Evolutionary conservation across 2,113 vertebrate genomes (phyloP).

Genomic region (Monarcha castaneiventris): DNA sequence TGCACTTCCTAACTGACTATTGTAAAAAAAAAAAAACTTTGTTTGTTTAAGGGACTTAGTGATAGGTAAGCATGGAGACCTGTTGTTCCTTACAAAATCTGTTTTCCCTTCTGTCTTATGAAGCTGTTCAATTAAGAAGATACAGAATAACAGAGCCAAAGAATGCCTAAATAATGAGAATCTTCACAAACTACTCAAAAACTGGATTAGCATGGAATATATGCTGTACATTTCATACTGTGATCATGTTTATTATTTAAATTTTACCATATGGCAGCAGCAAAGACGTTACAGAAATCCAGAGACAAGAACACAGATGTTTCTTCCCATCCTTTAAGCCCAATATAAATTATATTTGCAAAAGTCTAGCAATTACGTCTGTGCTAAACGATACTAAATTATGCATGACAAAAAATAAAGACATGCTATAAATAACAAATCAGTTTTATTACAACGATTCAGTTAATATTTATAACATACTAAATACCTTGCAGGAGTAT

Average conservation of each 20-base stretch:
- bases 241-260: neutral
- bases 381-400: conserved; percentile 39
- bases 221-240: neutral
- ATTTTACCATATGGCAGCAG: neutral
- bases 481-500: neutral
- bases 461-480: conserved; percentile 19
- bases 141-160: neutral
- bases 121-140: neutral
- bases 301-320: conserved; percentile 25
- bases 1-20: neutral
- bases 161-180: neutral
- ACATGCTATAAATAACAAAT: neutral
- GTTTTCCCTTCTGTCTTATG: neutral
- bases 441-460: neutral
- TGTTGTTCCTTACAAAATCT: neutral
- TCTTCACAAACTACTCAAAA: neutral
- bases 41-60: neutral
- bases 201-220: neutral
- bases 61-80: neutral
- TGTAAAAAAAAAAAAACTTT: neutral
- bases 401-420: conserved; percentile 48
- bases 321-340: conserved; percentile 30
- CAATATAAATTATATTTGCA: conserved; percentile 62
- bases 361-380: conserved; percentile 47
- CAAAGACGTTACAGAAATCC: neutral